Evolutionary conservation across 2,113 vertebrate species (phyloP).

Genomic region (Apeltes quadracus): DNA sequence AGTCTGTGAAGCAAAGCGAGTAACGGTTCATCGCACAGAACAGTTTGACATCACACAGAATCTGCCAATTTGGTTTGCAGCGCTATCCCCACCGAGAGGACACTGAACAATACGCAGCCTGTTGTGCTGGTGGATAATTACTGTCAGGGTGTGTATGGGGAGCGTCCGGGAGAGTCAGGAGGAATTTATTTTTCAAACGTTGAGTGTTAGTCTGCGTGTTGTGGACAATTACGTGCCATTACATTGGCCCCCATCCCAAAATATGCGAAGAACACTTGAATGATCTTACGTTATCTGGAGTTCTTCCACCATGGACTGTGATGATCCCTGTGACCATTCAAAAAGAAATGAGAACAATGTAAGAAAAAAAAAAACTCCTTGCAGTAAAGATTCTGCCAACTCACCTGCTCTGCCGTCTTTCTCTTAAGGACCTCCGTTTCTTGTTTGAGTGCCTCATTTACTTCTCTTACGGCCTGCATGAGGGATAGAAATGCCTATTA

Average conservation of each 20-base stretch:
- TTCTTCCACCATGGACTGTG: conserved; percentile 85
- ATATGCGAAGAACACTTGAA: not conserved
- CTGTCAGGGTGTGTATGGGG: not conserved
- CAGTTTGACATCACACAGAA: not conserved
- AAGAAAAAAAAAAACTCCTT: not conserved
- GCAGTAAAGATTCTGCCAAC: not conserved
- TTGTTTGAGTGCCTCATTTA: conserved; percentile 83
- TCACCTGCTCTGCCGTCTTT: conserved; percentile 86
- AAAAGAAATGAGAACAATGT: not conserved
- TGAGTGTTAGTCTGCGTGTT: not conserved
- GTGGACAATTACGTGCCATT: not conserved
- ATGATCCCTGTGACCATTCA: conserved; percentile 81
- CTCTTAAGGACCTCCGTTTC: conserved; percentile 85
- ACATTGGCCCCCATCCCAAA: not conserved
- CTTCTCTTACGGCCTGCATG: conserved; percentile 82
- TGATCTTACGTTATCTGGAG: conserved; percentile 90
- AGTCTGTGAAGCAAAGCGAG: conserved; percentile 77
- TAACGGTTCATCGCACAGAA: not conserved
- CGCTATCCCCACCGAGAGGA: not conserved
- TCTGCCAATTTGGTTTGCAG: not conserved
- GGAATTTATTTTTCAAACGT: not conserved
- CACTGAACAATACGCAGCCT: not conserved
- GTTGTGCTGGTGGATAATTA: not conserved
- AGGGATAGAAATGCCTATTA: conserved; percentile 22
- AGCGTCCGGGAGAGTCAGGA: not conserved